These are phyloP conservation scores for Mythimna ferrago DNA, from an alignment of 2,888 invertebrate genomes.

Conservation along the genomic window DNA sequence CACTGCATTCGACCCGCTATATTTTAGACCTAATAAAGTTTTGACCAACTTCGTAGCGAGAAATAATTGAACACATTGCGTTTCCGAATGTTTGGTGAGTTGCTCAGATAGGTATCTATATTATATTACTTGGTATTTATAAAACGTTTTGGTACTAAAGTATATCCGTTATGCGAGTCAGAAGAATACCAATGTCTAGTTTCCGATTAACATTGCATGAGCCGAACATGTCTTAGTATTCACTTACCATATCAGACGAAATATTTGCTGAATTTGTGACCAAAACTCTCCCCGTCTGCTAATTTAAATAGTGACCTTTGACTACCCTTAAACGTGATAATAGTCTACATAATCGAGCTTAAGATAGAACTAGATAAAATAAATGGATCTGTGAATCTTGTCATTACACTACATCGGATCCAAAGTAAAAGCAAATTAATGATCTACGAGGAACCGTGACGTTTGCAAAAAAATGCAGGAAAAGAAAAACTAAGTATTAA, in stretches of 20 bases:
- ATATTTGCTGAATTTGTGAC: not conserved
- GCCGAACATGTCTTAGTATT: not conserved
- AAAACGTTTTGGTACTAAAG: constrained; percentile 9
- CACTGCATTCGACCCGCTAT: not conserved
- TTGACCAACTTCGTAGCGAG: constrained; percentile 4
- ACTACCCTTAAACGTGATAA: constrained; percentile 3
- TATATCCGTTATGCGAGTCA: constrained; percentile 1
- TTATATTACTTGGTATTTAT: not conserved
- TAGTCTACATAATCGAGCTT: not conserved
- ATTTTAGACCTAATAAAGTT: constrained; percentile 33
- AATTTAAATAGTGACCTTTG: not conserved
- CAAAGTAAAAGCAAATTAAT: not conserved
- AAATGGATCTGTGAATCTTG: constrained; percentile 6
- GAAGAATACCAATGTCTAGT: constrained; percentile 2
- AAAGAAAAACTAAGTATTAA: no score
- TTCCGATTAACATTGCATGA: not conserved
- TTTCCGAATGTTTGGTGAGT: not conserved
- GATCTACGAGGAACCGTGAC: no score
- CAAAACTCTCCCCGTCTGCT: not conserved
- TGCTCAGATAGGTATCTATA: not conserved
- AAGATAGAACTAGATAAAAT: constrained; percentile 3
- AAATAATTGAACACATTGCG: constrained; percentile 24
- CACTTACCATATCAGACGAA: no score
- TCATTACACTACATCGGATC: not conserved
- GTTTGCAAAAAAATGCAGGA: no score